Evolutionary conservation across 2,888 invertebrate genomes (phyloP), one percentile per base, ranked within the genome.

Genomic region (Chrysolina haemoptera): DNA sequence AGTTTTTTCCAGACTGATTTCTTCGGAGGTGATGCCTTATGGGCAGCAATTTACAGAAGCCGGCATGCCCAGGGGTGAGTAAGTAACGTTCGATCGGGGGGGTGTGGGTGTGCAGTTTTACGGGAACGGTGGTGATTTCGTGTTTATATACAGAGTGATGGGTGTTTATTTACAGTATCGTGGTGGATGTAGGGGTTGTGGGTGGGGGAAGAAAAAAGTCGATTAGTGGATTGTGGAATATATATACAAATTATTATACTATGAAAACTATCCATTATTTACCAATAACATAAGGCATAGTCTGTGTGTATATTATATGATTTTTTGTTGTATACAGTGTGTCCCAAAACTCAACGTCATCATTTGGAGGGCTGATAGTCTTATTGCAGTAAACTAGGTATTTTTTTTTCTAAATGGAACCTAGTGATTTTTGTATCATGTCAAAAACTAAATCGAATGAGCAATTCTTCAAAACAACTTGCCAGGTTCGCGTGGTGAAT

Each of bases 1-100:
- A 92, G 87, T 87, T 91, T 92, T 89, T 91, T 92, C 93, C 93
- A 94, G 84, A 90, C 90, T 78, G 90, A 90, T 89, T 90, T 87
- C 85, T 87, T 87, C 73, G 86, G 80, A 74, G 76, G 81, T 75
- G 84, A 82, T 70, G 79, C 81, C 81, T 82, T 79, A 73, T 72
- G 66, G 72, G 74, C 75, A 72, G 76, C 82, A 83, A 84, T 84
- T 79, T 85, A 85, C 85, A 86, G 55, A 85, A 85, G 85, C 84
- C 81, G 82, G 78, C 79, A 84, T 83, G 82, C 78, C 72, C 53
- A 64, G 59, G 59, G 12, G 71, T 20, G 40, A 12, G 41, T 71
- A 27, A 12, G 41, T 71, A 27, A 18, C 50, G 65, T 53, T 41
- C 22, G 43, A 50, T 0, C n/a, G 27, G 27, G 59, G 27, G 27